phyloP scores from a whole-genome alignment of 2,888 invertebrate species.

The Chaetogeoica ovagalla region DNA sequence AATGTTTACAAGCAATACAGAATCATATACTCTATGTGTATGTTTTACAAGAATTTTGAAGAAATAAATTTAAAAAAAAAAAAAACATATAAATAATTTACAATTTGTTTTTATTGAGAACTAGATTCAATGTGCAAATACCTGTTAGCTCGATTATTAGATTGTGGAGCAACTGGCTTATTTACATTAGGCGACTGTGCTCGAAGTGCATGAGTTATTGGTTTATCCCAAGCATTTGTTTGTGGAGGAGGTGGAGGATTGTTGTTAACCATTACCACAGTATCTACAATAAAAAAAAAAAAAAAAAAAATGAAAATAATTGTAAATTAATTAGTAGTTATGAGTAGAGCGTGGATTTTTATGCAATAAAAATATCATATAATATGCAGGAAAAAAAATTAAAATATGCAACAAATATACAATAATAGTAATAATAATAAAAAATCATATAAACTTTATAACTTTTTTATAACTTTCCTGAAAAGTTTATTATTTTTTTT shows the following conservation, averaged over 20 bases:
- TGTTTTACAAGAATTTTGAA: too few relatives aligned
- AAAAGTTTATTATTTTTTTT: too few relatives aligned
- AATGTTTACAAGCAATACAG: too few relatives aligned
- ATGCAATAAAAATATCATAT: too few relatives aligned
- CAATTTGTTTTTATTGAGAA: not conserved
- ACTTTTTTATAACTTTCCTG: too few relatives aligned
- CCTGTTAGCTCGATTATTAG: slow-evolving; percentile 44
- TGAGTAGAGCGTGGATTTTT: too few relatives aligned
- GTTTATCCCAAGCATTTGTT: slow-evolving; percentile 85
- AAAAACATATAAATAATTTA: not conserved
- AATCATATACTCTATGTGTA: too few relatives aligned
- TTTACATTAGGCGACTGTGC: slow-evolving; percentile 61
- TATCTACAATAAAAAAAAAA: slow-evolving; percentile 58
- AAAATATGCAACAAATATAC: too few relatives aligned
- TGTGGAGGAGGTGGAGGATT: slow-evolving; percentile 69
- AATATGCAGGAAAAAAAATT: too few relatives aligned
- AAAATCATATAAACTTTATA: too few relatives aligned
- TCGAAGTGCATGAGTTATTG: slow-evolving; percentile 71
- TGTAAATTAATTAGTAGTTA: not conserved
- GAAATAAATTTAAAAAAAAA: not conserved
- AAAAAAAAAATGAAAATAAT: not conserved
- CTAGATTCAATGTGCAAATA: slow-evolving; percentile 6
- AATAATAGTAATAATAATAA: too few relatives aligned
- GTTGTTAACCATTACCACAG: slow-evolving; percentile 42
- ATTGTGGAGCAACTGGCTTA: slow-evolving; percentile 31